phyloP scores from a whole-genome alignment of 2,888 invertebrate genomes.

The Coelinius sp. region DNA sequence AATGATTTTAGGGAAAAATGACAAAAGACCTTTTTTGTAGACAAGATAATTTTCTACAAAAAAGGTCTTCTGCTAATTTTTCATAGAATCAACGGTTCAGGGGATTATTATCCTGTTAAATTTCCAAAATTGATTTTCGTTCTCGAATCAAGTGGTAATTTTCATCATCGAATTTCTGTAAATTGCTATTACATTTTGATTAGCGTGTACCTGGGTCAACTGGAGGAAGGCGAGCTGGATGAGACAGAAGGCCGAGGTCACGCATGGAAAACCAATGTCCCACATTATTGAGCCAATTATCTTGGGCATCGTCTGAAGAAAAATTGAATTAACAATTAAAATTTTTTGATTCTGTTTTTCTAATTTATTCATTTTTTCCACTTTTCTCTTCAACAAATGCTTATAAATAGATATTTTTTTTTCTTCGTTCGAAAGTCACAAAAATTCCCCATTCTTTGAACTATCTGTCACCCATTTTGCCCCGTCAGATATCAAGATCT shows the following conservation, averaged over 20 bases:
- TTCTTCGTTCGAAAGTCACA: not conserved
- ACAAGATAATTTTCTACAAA: too few relatives aligned
- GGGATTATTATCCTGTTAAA: too few relatives aligned
- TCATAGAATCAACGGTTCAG: too few relatives aligned
- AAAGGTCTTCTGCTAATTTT: too few relatives aligned
- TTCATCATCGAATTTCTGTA: not conserved
- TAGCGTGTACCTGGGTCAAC: conserved; percentile 71
- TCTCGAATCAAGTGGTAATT: not conserved
- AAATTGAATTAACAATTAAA: not conserved
- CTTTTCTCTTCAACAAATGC: not conserved
- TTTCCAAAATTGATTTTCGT: not conserved
- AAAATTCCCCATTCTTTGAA: too few relatives aligned
- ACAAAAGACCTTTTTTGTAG: not conserved
- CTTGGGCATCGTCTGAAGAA: conserved; percentile 71
- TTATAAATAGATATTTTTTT: not conserved
- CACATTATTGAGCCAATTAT: conserved; percentile 72
- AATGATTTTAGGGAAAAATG: not conserved
- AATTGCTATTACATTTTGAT: conserved; percentile 3
- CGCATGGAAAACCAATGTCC: conserved; percentile 75
- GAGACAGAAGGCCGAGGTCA: conserved; percentile 74
- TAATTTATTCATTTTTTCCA: not conserved
- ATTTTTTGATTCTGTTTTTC: not conserved
- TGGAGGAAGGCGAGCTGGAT: conserved; percentile 74
- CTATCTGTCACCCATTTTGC: too few relatives aligned
- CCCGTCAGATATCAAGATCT: too few relatives aligned